A percentile compares a stretch with the other conserved stretches of the same genome.
These are phyloP conservation scores for Nomada goodeniana DNA, from an alignment of 2,888 invertebrate species.

Conservation along the genomic window DNA sequence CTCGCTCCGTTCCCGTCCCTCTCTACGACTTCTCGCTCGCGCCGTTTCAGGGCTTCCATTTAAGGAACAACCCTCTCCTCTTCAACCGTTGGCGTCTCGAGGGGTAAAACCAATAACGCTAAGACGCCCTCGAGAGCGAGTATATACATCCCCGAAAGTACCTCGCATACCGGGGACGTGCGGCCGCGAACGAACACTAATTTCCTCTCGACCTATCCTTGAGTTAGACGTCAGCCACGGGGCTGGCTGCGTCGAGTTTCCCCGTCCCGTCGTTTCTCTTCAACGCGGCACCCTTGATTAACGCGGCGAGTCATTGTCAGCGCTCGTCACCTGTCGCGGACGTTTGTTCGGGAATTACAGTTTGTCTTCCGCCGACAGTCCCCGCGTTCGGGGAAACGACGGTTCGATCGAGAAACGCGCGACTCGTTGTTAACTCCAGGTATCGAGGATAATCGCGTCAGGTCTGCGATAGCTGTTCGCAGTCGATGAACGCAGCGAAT, in stretches of 20 bases:
- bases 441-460: too few species aligned
- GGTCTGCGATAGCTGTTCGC: too few species aligned
- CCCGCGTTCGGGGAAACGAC: not conserved
- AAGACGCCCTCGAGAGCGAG: slow-evolving; percentile 75
- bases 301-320: slow-evolving; percentile 51
- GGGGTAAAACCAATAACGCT: slow-evolving; percentile 83
- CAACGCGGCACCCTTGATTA: slow-evolving; percentile 44
- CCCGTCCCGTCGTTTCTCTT: slow-evolving; percentile 38
- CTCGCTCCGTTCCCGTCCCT: slow-evolving; percentile 34
- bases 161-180: slow-evolving; percentile 77
- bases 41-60: slow-evolving; percentile 60
- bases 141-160: slow-evolving; percentile 72
- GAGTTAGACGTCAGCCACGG: slow-evolving; percentile 81
- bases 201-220: slow-evolving; percentile 75
- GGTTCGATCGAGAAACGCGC: not conserved
- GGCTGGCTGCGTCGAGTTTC: slow-evolving; percentile 23
- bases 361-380: not conserved
- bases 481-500: too few species aligned
- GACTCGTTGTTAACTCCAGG: too few species aligned
- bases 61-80: slow-evolving; percentile 54
- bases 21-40: slow-evolving; percentile 21
- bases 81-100: slow-evolving; percentile 58
- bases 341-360: not conserved
- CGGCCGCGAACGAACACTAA: slow-evolving; percentile 79
- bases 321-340: slow-evolving; percentile 16